Base-by-base conservation (phyloP, 2,113 vertebrate genomes). In the Oncorhynchus mykiss region DNA sequence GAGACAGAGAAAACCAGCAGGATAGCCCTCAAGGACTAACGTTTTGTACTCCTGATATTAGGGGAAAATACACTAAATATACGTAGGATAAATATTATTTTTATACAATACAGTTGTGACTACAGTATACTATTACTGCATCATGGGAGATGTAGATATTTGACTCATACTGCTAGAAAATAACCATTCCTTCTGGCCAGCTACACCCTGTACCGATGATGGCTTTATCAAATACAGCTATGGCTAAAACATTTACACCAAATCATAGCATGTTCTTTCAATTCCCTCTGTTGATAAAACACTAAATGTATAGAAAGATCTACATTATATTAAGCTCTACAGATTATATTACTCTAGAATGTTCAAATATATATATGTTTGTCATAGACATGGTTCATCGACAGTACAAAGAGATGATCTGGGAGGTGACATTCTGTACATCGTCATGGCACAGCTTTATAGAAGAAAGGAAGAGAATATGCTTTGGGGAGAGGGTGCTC, bases 341-440 rank as follows among this genome's bases (percentile, higher is more conserved):
- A 84, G 72, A 78, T 69, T 74, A 73, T 77, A 62, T 83, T 84
- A 85, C 71, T 77, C 81, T 85, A 86, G 82, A 81, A 87, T 1
- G 27, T 78, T 84, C 76, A 74, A 31, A n/a, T n/a, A 87, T 76
- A 76, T 11, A 45, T 45, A 45, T 59, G 57, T 34, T 78, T 78
- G 62, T 85, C 24, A 73, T 54, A 72, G 75, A 82, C 60, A 71
- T 84, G 76, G 82, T 82, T 74, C 67, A 70, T 83, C 82, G 76
- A 86, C 81, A 81, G 78, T 80, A 88, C 67, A 85, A 79, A 89
- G 22, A 51, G 20, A 70, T 39, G 16, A 75, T 70, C 34, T 81
- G 71, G 67, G 70, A 18, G 81, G 75, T 88, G 76, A 86, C 82
- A 90, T 87, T 87, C 77, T 68, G 78, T 62, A 74, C 59, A 81